A percentile compares a stretch with the other conserved stretches of the same genome.
phyloP scores from a whole-genome alignment of 2,888 invertebrate species.

The Trichopoda pennipes region DNA sequence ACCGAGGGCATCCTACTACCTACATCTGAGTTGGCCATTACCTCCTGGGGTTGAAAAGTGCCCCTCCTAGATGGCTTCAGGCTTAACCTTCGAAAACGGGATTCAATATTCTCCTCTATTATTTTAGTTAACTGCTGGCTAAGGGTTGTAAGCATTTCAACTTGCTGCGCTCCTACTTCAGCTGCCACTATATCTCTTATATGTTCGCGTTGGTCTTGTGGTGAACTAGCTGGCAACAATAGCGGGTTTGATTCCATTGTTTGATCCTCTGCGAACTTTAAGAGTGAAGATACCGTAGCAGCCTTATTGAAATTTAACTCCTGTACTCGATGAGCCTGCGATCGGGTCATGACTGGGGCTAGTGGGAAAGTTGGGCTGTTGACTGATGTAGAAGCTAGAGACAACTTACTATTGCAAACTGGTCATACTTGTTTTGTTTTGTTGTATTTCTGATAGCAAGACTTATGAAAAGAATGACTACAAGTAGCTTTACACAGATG shows the following conservation, averaged over 20 bases:
- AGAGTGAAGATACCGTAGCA: neutral
- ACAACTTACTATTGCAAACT: neutral
- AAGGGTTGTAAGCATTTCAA: neutral
- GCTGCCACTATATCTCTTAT: neutral
- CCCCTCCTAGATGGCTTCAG: neutral
- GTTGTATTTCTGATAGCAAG: constrained; percentile 3
- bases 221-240: neutral
- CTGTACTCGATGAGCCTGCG: neutral
- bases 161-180: neutral
- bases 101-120: neutral
- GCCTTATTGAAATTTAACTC: neutral
- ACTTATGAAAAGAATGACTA: constrained; percentile 13
- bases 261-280: neutral
- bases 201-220: neutral
- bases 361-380: neutral
- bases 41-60: neutral
- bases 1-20: neutral
- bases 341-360: neutral
- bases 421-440: neutral
- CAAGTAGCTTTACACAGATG: neutral
- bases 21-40: neutral
- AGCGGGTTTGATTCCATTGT: neutral
- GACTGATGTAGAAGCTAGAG: neutral
- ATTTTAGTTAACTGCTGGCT: neutral
- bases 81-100: neutral